Evolutionary conservation across 2,888 invertebrate genomes (phyloP).

Genomic region (Bugula neritina): DNA sequence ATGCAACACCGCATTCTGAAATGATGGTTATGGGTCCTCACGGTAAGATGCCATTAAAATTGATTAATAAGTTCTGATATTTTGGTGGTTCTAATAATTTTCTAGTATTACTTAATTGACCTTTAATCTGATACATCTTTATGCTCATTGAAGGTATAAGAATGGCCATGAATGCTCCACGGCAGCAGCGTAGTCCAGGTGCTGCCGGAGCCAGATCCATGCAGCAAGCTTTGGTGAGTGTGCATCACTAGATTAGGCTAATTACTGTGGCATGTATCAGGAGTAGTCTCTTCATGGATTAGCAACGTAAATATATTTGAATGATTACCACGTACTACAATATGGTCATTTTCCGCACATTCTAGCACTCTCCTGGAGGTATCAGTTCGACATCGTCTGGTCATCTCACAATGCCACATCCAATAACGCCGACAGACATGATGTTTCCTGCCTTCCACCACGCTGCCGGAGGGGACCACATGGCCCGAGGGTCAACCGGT

Average conservation of each 20-base stretch:
- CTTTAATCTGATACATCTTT: not conserved
- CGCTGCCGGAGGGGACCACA: conserved; percentile 19
- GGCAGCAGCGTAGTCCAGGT: not conserved
- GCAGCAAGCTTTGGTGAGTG: not conserved
- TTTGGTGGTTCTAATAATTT: too few species aligned
- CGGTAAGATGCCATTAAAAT: too few species aligned
- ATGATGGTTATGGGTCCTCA: not conserved
- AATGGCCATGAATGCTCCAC: not conserved
- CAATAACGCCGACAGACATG: not conserved
- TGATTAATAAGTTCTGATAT: too few species aligned
- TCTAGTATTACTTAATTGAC: too few species aligned
- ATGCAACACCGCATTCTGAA: not conserved
- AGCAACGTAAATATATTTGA: too few species aligned
- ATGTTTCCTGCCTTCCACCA: not conserved
- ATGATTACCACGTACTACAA: not conserved
- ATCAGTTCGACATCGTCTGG: not conserved
- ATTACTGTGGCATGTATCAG: too few species aligned
- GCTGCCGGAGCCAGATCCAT: not conserved
- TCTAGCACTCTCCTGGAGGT: conserved; percentile 14
- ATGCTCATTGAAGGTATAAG: not conserved
- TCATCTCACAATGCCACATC: not conserved
- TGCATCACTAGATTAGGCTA: too few species aligned
- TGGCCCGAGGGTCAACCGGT: not conserved
- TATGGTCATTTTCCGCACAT: too few species aligned
- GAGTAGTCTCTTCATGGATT: too few species aligned